Percentiles rank a stretch among this genome's conserved stretches.
Evolutionary conservation across 2,888 invertebrate genomes (phyloP).

Genomic region (Yponomeuta evonymella): DNA sequence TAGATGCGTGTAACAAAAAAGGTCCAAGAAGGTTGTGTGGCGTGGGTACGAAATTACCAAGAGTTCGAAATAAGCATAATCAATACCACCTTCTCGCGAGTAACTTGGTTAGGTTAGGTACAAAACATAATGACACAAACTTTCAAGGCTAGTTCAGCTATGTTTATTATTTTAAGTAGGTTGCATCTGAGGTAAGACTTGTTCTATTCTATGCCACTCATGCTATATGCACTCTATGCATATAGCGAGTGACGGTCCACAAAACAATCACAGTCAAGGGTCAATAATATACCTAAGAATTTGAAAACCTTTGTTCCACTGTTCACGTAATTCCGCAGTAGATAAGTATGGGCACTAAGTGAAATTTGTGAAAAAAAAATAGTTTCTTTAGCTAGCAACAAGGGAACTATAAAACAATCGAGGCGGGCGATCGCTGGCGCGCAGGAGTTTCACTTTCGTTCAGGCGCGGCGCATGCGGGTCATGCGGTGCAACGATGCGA

Average conservation of each 20-base stretch:
- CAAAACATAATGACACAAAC: not conserved
- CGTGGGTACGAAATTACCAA: constrained; percentile 40
- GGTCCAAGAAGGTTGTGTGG: constrained; percentile 9
- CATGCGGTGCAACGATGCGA: constrained; percentile 42
- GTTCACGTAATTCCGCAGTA: not conserved
- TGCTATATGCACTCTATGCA: too few species aligned
- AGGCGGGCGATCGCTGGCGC: constrained; percentile 32
- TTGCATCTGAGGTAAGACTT: not conserved
- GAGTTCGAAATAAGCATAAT: not conserved
- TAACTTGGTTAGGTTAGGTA: not conserved
- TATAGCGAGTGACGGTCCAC: not conserved
- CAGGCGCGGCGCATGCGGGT: constrained; percentile 42
- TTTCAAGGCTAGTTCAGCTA: not conserved
- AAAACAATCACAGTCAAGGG: too few species aligned
- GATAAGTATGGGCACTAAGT: not conserved
- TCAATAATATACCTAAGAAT: too few species aligned
- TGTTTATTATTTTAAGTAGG: not conserved
- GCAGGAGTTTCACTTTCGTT: constrained; percentile 58
- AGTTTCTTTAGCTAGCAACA: not conserved
- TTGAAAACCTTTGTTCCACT: too few species aligned
- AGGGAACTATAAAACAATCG: constrained; percentile 28
- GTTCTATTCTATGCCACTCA: too few species aligned
- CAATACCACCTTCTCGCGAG: constrained; percentile 1
- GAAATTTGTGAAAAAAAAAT: not conserved
- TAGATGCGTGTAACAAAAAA: constrained; percentile 4